Evolutionary conservation across 2,888 invertebrate species (phyloP).

Genomic region (Netelia fuscicornis): DNA sequence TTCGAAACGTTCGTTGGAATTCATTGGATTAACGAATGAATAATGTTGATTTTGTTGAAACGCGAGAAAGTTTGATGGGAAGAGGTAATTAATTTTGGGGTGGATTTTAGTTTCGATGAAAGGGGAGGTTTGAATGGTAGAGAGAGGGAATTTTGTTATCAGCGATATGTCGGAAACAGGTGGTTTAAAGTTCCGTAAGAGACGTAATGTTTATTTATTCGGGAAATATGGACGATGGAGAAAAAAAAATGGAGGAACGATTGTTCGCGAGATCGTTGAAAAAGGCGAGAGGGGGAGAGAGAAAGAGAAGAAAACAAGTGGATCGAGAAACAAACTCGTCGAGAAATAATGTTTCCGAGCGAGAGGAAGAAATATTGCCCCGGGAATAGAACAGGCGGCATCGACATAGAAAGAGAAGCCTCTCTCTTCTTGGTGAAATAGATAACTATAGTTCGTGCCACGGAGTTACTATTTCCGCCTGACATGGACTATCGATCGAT

Average conservation of each 20-base stretch:
- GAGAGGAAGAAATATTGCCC: constrained; percentile 36
- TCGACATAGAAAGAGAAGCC: constrained; percentile 16
- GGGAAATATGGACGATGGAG: background rate
- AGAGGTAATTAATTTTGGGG: too few relatives aligned
- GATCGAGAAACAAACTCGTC: background rate
- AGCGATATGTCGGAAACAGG: background rate
- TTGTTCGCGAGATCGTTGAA: background rate
- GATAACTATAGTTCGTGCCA: constrained; percentile 63
- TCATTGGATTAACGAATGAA: too few relatives aligned
- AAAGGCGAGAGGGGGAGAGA: too few relatives aligned
- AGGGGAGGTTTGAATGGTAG: too few relatives aligned
- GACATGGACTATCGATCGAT: constrained; percentile 69
- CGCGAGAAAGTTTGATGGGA: too few relatives aligned
- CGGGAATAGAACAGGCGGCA: constrained; percentile 15
- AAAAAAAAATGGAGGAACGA: background rate
- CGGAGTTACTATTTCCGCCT: constrained; percentile 67
- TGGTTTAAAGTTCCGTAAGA: background rate
- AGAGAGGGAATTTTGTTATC: too few relatives aligned
- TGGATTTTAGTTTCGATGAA: too few relatives aligned
- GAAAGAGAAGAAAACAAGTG: background rate
- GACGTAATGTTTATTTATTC: background rate
- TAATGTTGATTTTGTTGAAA: too few relatives aligned
- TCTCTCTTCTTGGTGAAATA: constrained; percentile 47
- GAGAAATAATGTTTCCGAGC: background rate
- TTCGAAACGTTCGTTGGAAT: background rate